Base-by-base conservation (phyloP, 2,797 vertebrate genomes). In the Neostethus bicornis region DNA sequence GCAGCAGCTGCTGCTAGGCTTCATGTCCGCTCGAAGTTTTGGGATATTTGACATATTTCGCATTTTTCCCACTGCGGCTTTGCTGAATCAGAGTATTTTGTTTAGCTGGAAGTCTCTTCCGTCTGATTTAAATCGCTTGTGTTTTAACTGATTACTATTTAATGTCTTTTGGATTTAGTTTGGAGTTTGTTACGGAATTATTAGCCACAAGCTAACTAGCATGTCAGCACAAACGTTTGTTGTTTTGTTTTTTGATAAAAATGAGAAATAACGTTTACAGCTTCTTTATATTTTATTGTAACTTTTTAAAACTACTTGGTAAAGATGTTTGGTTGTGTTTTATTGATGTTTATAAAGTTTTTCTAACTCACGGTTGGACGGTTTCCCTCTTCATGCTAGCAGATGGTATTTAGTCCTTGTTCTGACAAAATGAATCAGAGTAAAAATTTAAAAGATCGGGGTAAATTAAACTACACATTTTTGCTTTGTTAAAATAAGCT, bases 31-130 rank as follows among this genome's bases (percentile, higher is more conserved):
- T 52, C 48, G 84, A 87, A 89, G 86, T 90, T 91, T 91, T 92
- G 75, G 84, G 89, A 91, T 92, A 77, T 90, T 87, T 91, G 68
- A 83, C 88, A 91, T 91, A 81, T 90, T 90, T 91, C 68, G 70
- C 88, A 90, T 91, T 89, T n/a, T 90, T 79, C 83, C 66, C 70
- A 66, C 71, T 8, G 63, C 56, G 16, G 41, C 58, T 69, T 74
- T 44, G 74, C 71, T 74, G 77, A 78, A 63, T 80, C 84, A 35
- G 52, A 52, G 17, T 16, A 34, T 48, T 23, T 62, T 59, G 35
- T 70, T 55, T 31, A 24, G 20, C 56, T 0, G 38, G 34, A 46
- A 64, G 48, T 42, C 35, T 32, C 38, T 38, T 6, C 21, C 14
- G 48, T 46, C 5, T 59, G 47, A 20, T 9, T 31, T 9, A 16